Evolutionary conservation across 2,888 invertebrate species (phyloP), one percentile per base, ranked within the genome.

Genomic region (Bedellia somnulentella): DNA sequence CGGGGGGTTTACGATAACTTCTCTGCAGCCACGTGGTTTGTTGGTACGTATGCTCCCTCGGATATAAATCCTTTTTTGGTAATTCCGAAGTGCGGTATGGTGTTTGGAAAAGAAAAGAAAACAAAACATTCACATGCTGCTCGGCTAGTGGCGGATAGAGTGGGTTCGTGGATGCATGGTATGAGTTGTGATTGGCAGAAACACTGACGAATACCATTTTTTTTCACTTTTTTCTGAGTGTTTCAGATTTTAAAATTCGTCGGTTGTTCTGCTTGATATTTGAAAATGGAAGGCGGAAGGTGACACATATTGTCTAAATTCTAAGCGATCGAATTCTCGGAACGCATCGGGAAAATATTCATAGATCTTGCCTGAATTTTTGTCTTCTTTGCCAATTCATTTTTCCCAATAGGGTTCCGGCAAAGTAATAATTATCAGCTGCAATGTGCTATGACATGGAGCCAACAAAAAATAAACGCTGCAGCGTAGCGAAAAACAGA

Each of bases 11-110:
- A 64, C 68, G 73, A 63, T 73, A 73, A 63, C 71, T 73, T 59
- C 81, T 73, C 49, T 80, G 77, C 57, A 81, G 81, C 61, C 82
- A 66, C 70, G 83, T 83, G 83, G 83, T 83, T 43, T 81, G 82
- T 70, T 84, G 84, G 73, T 83, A 84, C 15, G 21, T 14, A 78
- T 83, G 57, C 63, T 73, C 70, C 67, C 68, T 66, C 70, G 71
- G 67, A 73, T 71, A 73, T 66, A 71, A 66, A 70, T 71, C 71
- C 73, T 68, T 68, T 64, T 50, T 61, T 62, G 60, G 58, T 63
- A 67, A 61, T 63, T 70, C 76, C 70, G 67, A 68, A 62, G 71
- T 73, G 76, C 68, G 64, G 64, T 57, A 63, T 68, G 37, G 67
- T 70, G 70, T 71, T 35, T 38, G 34, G 24, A 71, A 73, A 64